phyloP scores from a whole-genome alignment of 2,888 invertebrate genomes.

The Tenthredo notha region DNA sequence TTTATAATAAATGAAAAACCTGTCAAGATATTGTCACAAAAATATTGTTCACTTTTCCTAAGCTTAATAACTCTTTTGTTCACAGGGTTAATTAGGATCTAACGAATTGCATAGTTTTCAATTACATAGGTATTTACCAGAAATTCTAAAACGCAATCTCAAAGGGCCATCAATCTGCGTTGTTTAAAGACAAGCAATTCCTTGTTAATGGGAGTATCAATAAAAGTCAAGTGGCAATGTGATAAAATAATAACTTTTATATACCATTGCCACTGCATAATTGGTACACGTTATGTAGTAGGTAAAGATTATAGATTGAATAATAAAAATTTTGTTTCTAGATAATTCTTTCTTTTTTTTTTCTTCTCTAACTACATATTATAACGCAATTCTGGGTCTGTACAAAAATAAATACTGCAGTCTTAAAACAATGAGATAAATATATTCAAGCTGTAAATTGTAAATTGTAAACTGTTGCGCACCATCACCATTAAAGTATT shows the following conservation, averaged over 20 bases:
- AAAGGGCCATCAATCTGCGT: constrained; percentile 42
- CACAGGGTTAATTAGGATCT: neutral
- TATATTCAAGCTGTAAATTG: constrained; percentile 71
- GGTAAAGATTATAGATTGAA: neutral
- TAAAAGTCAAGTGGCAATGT: neutral
- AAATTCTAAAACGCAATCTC: neutral
- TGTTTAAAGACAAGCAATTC: constrained; percentile 35
- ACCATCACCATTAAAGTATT: constrained; percentile 71
- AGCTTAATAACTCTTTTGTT: neutral
- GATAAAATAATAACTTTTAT: constrained; percentile 7
- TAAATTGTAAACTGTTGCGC: constrained; percentile 69
- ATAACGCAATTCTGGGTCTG: constrained; percentile 68
- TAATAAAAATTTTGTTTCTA: constrained; percentile 4
- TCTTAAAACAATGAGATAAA: constrained; percentile 69
- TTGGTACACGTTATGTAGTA: constrained; percentile 12
- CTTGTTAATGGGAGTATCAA: neutral
- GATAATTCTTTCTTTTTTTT: constrained; percentile 16
- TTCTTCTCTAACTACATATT: constrained; percentile 34
- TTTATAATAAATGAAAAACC: constrained; percentile 1
- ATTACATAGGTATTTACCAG: neutral
- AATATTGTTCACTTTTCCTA: neutral
- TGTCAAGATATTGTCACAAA: neutral
- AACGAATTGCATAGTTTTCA: neutral
- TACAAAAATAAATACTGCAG: constrained; percentile 76
- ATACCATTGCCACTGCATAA: neutral